These are phyloP conservation scores for Tinea semifulvella DNA, from an alignment of 2,888 invertebrate genomes.

Conservation along the genomic window DNA sequence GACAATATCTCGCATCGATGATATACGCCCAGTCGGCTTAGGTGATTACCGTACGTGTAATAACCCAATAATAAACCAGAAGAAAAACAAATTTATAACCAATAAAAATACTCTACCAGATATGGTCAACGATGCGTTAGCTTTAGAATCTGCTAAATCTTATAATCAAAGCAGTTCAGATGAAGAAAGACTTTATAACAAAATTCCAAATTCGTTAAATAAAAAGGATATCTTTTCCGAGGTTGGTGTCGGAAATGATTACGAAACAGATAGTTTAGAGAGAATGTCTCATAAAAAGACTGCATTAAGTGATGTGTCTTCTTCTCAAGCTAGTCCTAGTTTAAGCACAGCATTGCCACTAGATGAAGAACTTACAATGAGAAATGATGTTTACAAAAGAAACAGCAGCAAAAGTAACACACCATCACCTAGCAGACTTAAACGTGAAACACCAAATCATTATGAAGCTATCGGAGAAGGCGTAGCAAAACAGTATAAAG, in stretches of 20 bases:
- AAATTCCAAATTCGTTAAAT: constrained; percentile 28
- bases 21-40: constrained; percentile 40
- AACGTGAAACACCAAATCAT: constrained; percentile 39
- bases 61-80: constrained; percentile 28
- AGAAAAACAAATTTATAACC: constrained; percentile 30
- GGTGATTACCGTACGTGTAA: constrained; percentile 33
- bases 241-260: constrained; percentile 66
- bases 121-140: constrained; percentile 74
- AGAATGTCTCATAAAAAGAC: constrained; percentile 63
- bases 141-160: constrained; percentile 55
- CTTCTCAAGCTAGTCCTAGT: constrained; percentile 77
- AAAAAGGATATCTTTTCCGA: constrained; percentile 33
- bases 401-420: constrained; percentile 65
- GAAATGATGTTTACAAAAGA: constrained; percentile 76
- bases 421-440: constrained; percentile 48
- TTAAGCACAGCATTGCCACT: constrained; percentile 77
- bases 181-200: constrained; percentile 48
- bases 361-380: constrained; percentile 83
- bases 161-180: constrained; percentile 51
- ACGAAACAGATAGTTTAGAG: constrained; percentile 80
- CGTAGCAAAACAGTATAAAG: constrained; percentile 17
- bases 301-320: constrained; percentile 68
- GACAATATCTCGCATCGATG: constrained; percentile 38
- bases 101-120: constrained; percentile 62
- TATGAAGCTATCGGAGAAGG: constrained; percentile 50